Percentiles rank a stretch among this genome's conserved stretches.
Evolutionary conservation across 2,113 vertebrate genomes (phyloP).

Genomic region (Clarias macrocephalus): DNA sequence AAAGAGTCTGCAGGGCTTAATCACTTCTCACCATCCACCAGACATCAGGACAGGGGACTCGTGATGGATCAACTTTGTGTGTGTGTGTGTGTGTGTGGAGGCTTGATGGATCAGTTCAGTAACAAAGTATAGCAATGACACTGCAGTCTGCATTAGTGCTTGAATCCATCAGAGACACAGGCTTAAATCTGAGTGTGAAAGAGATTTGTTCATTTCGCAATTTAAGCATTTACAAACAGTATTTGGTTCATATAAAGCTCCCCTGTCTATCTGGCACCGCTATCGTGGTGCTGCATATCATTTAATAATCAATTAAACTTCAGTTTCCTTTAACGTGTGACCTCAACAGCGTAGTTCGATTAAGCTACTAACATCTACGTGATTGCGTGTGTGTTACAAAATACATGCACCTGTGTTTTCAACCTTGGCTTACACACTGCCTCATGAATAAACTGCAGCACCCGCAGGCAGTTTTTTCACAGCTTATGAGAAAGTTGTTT

Average conservation of each 20-base stretch:
- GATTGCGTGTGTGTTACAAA: not conserved
- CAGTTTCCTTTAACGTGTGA: not conserved
- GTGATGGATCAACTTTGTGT: slow-evolving; percentile 45
- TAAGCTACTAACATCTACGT: not conserved
- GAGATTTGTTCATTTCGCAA: not conserved
- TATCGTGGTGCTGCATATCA: not conserved
- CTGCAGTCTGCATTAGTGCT: slow-evolving; percentile 31
- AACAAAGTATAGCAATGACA: slow-evolving; percentile 40
- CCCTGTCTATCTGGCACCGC: not conserved
- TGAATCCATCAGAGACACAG: slow-evolving; percentile 43
- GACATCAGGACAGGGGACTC: slow-evolving; percentile 7
- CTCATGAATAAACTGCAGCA: not conserved
- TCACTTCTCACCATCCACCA: slow-evolving; percentile 29
- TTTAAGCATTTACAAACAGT: not conserved
- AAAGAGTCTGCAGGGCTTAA: slow-evolving; percentile 37
- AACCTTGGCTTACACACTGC: not conserved
- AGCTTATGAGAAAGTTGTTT: slow-evolving; percentile 46
- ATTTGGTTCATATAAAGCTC: not conserved
- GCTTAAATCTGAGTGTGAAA: not conserved
- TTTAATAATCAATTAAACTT: not conserved
- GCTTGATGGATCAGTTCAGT: slow-evolving; percentile 47
- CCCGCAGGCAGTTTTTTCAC: not conserved
- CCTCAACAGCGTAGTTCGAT: not conserved
- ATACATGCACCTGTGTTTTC: not conserved
- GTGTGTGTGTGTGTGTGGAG: slow-evolving; percentile 25